Conservation (phyloP, 2,888 invertebrate species). For the Nipponacmea schrenckii region DNA sequence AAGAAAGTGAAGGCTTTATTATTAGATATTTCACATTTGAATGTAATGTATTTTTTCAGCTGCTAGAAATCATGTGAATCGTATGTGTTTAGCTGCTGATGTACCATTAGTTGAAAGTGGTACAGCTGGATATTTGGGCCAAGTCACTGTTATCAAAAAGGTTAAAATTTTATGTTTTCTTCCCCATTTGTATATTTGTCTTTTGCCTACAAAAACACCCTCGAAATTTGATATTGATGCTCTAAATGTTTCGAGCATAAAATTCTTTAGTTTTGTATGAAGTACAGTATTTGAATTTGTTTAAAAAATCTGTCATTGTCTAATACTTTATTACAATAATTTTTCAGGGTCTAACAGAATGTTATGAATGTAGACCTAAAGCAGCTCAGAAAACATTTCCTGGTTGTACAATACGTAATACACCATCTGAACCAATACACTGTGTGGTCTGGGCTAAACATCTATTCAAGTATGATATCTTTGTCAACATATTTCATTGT, state of each 20-base stretch:
- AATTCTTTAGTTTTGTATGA: too few relatives aligned
- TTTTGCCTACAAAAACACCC: neutral
- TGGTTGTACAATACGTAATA: constrained; percentile 98
- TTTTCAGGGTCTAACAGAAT: constrained; percentile 80
- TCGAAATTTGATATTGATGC: too few relatives aligned
- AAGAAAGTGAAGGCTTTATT: too few relatives aligned
- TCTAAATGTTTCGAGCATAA: too few relatives aligned
- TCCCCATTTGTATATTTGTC: too few relatives aligned
- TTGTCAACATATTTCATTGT: neutral
- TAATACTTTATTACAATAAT: too few relatives aligned
- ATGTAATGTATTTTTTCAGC: constrained; percentile 68
- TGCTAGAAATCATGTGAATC: constrained; percentile 97
- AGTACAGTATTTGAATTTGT: neutral
- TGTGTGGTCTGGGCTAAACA: constrained; percentile 99
- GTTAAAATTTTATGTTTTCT: constrained; percentile 39
- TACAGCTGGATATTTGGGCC: constrained; percentile 96
- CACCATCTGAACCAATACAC: constrained; percentile 98
- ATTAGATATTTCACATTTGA: too few relatives aligned
- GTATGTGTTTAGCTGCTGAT: constrained; percentile 96
- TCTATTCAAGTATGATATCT: constrained; percentile 87
- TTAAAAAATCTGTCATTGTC: neutral
- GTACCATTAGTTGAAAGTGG: constrained; percentile 96
- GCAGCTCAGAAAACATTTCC: constrained; percentile 92
- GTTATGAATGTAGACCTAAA: constrained; percentile 96
- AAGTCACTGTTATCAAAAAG: constrained; percentile 73